These are phyloP conservation scores for Lamellibrachia columna DNA, from an alignment of 2,888 invertebrate genomes.

Conservation along the genomic window DNA sequence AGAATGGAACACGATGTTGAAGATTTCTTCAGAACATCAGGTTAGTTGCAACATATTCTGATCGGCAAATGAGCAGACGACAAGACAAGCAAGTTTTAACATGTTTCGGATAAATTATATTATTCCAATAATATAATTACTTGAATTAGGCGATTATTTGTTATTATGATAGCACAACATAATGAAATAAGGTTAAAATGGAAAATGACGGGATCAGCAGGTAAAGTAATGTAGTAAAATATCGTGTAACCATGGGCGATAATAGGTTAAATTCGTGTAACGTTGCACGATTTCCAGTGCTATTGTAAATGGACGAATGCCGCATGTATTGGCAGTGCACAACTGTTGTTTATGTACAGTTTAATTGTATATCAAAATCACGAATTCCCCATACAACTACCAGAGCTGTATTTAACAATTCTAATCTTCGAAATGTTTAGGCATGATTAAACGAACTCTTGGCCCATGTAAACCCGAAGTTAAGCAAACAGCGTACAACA, in stretches of 20 bases:
- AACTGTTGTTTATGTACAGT: background rate
- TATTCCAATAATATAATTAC: background rate
- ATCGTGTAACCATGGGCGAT: slow-evolving; percentile 3
- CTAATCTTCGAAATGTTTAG: background rate
- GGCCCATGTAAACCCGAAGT: too few relatives aligned
- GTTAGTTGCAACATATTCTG: background rate
- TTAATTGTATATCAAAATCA: background rate
- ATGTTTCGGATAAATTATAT: background rate
- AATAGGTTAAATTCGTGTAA: background rate
- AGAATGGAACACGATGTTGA: background rate
- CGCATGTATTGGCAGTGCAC: background rate
- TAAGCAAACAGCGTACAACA: too few relatives aligned
- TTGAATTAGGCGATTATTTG: background rate
- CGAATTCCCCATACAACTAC: background rate
- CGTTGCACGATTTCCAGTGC: background rate
- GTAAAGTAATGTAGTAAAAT: background rate
- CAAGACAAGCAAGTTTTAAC: slow-evolving; percentile 6
- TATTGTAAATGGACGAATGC: background rate
- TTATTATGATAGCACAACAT: background rate
- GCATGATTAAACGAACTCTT: too few relatives aligned
- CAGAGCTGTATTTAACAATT: background rate
- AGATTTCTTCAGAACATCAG: background rate
- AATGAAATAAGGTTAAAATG: background rate
- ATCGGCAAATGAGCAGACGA: slow-evolving; percentile 4
- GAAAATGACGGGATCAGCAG: background rate